Conservation (phyloP, 2,888 invertebrate species). For the Pseudococcus longispinus region DNA sequence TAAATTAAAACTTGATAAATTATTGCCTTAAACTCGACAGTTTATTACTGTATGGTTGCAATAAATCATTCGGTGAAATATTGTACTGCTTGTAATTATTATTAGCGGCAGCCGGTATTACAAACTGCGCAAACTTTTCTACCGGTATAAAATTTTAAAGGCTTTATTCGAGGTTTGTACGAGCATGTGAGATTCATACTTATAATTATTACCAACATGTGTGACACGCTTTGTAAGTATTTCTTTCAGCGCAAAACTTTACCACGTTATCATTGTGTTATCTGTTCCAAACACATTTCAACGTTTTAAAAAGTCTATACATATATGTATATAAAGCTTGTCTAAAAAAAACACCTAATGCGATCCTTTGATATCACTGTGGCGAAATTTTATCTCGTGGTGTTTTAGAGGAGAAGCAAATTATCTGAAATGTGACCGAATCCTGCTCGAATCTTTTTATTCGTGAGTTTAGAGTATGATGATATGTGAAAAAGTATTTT, state of each 20-base stretch:
- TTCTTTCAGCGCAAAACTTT: constrained; percentile 14
- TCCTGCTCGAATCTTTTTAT: too few relatives aligned
- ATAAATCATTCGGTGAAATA: constrained; percentile 42
- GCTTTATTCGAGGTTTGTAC: constrained; percentile 16
- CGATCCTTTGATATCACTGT: too few relatives aligned
- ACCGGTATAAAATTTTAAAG: constrained; percentile 34
- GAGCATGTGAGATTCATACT: constrained; percentile 28
- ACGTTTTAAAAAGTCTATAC: neutral
- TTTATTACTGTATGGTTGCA: constrained; percentile 15
- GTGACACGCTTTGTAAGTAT: neutral
- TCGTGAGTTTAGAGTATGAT: too few relatives aligned
- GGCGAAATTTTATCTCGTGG: too few relatives aligned
- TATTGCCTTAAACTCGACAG: constrained; percentile 20
- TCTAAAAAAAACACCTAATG: too few relatives aligned
- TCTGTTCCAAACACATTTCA: neutral
- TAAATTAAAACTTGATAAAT: constrained; percentile 36
- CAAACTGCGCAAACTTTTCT: constrained; percentile 26
- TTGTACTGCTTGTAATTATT: constrained; percentile 33
- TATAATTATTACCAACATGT: constrained; percentile 14
- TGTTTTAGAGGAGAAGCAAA: too few relatives aligned
- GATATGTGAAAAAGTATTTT: too few relatives aligned
- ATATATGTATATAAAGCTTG: too few relatives aligned
- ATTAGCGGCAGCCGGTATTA: constrained; percentile 40
- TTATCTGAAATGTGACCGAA: too few relatives aligned
- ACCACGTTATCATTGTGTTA: neutral